A percentile compares a stretch with the other conserved stretches of the same genome.
Conservation (phyloP, 2,888 invertebrate species). For the Serrognathus titanus region DNA sequence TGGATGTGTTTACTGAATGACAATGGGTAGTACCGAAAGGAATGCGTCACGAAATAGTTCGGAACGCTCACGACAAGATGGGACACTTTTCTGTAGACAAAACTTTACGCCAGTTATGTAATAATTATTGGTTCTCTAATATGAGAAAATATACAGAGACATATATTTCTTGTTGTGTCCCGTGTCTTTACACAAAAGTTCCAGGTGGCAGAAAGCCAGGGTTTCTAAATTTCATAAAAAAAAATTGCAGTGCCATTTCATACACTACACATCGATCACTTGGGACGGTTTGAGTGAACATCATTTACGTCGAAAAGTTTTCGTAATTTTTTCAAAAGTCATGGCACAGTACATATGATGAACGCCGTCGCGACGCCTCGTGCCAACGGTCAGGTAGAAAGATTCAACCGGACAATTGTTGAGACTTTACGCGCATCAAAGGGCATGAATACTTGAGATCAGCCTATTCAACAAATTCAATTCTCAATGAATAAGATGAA, state of each 20-base stretch:
- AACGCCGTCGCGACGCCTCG: conserved; percentile 35
- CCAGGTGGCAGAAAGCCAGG: conserved; percentile 18
- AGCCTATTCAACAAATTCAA: too few species aligned
- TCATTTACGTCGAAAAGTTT: conserved; percentile 39
- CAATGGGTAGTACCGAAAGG: conserved; percentile 21
- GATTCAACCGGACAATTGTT: conserved; percentile 35
- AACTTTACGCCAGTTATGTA: conserved; percentile 32
- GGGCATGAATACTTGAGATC: too few species aligned
- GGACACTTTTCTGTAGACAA: conserved; percentile 42
- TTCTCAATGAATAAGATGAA: too few species aligned
- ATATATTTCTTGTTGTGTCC: conserved; percentile 43
- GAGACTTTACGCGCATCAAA: conserved; percentile 25
- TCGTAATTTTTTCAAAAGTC: conserved; percentile 32
- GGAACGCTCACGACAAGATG: conserved; percentile 39
- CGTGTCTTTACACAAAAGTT: conserved; percentile 39
- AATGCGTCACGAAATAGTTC: conserved; percentile 10
- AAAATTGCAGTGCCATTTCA: conserved; percentile 28
- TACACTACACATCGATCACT: conserved; percentile 45
- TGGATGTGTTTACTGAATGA: conserved; percentile 5
- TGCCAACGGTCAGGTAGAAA: conserved; percentile 40
- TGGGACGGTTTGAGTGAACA: conserved; percentile 44
- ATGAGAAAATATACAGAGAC: conserved; percentile 40
- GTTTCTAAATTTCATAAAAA: conserved; percentile 25
- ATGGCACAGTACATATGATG: conserved; percentile 31
- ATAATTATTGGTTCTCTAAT: conserved; percentile 44